A percentile compares a stretch with the other conserved stretches of the same genome.
Evolutionary conservation across 2,888 invertebrate species (phyloP).

Genomic region (Rhagonycha fulva): DNA sequence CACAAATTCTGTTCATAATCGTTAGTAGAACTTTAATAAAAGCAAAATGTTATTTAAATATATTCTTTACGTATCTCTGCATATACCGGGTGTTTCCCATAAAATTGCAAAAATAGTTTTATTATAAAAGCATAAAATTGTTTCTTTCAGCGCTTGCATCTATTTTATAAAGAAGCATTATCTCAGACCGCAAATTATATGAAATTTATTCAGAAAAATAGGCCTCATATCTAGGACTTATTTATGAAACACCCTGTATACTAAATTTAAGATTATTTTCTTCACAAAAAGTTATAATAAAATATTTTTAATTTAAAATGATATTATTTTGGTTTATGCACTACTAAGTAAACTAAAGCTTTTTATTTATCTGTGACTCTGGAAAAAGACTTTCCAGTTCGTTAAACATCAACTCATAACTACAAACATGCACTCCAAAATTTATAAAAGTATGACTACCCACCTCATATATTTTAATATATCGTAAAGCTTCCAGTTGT

Average conservation of each 20-base stretch:
- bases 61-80: too few relatives aligned
- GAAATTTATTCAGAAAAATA: too few relatives aligned
- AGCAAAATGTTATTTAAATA: neutral
- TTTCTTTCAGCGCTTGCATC: too few relatives aligned
- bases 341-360: neutral
- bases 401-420: slow-evolving; percentile 17
- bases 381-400: slow-evolving; percentile 19
- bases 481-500: neutral
- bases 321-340: neutral
- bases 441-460: slow-evolving; percentile 16
- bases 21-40: neutral
- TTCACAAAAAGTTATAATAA: neutral
- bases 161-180: too few relatives aligned
- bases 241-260: too few relatives aligned
- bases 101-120: too few relatives aligned
- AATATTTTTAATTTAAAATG: neutral
- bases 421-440: slow-evolving; percentile 15
- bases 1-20: neutral
- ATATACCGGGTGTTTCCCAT: too few relatives aligned
- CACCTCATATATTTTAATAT: neutral
- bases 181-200: too few relatives aligned
- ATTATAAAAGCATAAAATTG: too few relatives aligned
- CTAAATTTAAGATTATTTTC: neutral
- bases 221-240: too few relatives aligned
- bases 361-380: slow-evolving; percentile 3